Conservation (phyloP, 2,797 vertebrate genomes). For the Monodelphis domestica region DNA sequence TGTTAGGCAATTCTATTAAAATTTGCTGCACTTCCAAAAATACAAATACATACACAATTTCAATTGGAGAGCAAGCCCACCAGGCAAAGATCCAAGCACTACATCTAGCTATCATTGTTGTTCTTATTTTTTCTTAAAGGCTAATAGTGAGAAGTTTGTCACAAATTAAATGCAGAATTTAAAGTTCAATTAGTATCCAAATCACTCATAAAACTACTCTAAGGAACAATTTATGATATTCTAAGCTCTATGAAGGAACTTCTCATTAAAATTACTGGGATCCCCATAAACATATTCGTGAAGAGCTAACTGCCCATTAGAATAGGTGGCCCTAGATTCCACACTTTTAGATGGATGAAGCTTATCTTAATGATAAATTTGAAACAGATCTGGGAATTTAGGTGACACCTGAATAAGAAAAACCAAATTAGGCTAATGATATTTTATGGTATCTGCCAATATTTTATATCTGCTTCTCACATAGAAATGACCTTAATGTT, state of each 20-base stretch:
- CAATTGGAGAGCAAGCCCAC: not conserved
- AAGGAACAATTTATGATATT: not conserved
- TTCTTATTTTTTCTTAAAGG: not conserved
- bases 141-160: not conserved
- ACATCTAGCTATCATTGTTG: not conserved
- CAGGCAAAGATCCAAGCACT: not conserved
- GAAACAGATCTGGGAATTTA: not conserved
- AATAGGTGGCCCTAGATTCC: not conserved
- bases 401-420: not conserved
- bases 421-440: slow-evolving; percentile 29
- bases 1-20: not conserved
- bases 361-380: not conserved
- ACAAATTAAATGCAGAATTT: not conserved
- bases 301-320: not conserved
- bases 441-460: not conserved
- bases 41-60: not conserved
- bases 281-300: not conserved
- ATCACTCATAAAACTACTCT: not conserved
- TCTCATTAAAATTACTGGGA: not conserved
- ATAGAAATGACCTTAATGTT: not conserved
- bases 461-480: slow-evolving; percentile 22
- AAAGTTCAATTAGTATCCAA: not conserved
- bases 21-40: not conserved
- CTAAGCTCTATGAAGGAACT: not conserved
- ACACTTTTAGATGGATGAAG: not conserved